Evolutionary conservation across 92 coral and sea anemone genomes (phyloP).

Genomic region (Diadumene lineata): DNA sequence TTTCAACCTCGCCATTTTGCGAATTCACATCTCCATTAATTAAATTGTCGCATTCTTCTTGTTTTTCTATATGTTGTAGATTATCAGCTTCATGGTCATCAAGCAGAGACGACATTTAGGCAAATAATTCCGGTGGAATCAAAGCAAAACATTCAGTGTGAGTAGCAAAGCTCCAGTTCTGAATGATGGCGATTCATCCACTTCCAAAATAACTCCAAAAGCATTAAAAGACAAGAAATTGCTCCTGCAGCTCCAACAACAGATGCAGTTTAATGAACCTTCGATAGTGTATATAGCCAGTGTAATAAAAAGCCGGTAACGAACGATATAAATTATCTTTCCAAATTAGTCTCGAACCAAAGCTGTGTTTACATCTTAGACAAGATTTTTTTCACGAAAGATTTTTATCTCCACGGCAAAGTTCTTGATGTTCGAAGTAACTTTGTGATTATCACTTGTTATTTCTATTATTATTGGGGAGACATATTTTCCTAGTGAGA

Average conservation of each 20-base stretch:
- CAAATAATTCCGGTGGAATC: not conserved
- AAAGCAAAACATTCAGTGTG: constrained; percentile 1
- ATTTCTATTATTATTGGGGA: not conserved
- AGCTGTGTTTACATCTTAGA: constrained; percentile 20
- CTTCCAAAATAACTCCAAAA: constrained; percentile 12
- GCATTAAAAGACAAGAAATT: not conserved
- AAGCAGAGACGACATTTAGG: constrained; percentile 30
- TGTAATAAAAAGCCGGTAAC: constrained; percentile 30
- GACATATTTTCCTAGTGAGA: not conserved
- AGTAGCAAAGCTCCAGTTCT: constrained; percentile 20
- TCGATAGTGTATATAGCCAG: not conserved
- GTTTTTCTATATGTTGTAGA: constrained; percentile 14
- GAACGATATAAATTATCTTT: constrained; percentile 16
- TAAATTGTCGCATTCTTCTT: constrained; percentile 3
- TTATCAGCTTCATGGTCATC: constrained; percentile 19
- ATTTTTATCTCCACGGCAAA: not conserved
- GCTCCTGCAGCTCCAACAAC: not conserved
- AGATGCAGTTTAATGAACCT: not conserved
- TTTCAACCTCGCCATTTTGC: not conserved
- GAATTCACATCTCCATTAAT: constrained; percentile 22
- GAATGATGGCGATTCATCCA: constrained; percentile 10
- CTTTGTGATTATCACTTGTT: not conserved
- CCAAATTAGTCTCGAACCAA: not conserved
- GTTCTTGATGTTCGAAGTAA: not conserved
- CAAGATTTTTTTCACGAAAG: not conserved